These are phyloP conservation scores for Eptatretus burgeri DNA, from an alignment of 2,113 vertebrate genomes.

Conservation along the genomic window DNA sequence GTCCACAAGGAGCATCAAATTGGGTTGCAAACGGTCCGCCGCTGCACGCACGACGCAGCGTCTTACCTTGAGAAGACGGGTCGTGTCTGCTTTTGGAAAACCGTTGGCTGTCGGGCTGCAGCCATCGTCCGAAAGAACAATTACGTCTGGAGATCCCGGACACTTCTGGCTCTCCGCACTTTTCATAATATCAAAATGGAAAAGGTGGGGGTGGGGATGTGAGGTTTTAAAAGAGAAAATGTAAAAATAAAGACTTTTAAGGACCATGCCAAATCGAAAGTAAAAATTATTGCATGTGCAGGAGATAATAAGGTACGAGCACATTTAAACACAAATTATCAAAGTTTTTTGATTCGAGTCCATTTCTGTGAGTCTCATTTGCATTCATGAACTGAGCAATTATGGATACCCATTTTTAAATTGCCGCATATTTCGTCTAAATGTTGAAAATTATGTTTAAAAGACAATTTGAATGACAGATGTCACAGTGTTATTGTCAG, in stretches of 20 bases:
- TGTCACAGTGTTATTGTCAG: too few relatives aligned
- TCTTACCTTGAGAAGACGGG: background rate
- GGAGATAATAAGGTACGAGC: background rate
- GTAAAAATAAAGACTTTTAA: background rate
- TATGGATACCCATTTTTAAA: too few relatives aligned
- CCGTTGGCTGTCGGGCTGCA: constrained; percentile 24
- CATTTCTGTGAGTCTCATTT: too few relatives aligned
- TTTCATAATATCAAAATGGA: constrained; percentile 15
- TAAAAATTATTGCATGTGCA: background rate
- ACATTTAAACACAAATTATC: background rate
- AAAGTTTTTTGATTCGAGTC: too few relatives aligned
- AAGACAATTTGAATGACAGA: too few relatives aligned
- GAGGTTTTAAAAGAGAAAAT: background rate
- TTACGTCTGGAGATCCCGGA: constrained; percentile 47
- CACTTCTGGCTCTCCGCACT: constrained; percentile 39
- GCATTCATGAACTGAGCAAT: too few relatives aligned
- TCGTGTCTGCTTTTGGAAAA: background rate
- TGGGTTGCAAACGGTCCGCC: background rate
- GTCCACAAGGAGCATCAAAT: background rate
- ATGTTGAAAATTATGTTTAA: too few relatives aligned
- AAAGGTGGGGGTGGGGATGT: background rate
- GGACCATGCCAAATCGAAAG: background rate
- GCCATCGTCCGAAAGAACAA: constrained; percentile 67
- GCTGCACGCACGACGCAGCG: background rate
- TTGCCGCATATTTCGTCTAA: too few relatives aligned